phyloP scores from a whole-genome alignment of 1,140 invertebrate species.

The Drosophila kohkoa region DNA sequence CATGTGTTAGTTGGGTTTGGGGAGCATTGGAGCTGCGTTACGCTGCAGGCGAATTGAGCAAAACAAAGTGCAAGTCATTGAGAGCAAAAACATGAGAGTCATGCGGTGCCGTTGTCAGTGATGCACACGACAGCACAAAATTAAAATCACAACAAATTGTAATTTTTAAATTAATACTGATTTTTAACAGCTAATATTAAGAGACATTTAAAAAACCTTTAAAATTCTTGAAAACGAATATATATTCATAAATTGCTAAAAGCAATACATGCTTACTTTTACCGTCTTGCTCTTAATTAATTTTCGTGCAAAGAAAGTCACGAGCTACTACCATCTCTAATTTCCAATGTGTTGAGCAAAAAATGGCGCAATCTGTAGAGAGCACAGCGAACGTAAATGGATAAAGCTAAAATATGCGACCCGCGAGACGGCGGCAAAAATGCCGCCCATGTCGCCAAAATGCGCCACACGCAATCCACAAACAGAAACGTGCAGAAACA shows the following conservation, averaged over 20 bases:
- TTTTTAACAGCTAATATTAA: background rate
- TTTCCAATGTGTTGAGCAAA: conserved; percentile 44
- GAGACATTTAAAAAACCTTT: background rate
- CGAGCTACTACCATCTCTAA: conserved; percentile 29
- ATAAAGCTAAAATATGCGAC: conserved; percentile 74
- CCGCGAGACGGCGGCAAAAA: conserved; percentile 64
- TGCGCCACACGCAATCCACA: conserved; percentile 69
- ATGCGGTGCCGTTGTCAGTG: conserved; percentile 36
- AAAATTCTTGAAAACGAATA: background rate
- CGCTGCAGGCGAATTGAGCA: conserved; percentile 73
- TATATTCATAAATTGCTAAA: background rate
- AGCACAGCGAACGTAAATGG: conserved; percentile 61
- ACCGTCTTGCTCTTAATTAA: background rate
- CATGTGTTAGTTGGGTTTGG: conserved; percentile 35
- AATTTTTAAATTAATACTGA: background rate
- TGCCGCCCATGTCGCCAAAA: conserved; percentile 81
- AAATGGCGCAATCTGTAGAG: conserved; percentile 74
- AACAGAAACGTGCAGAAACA: conserved; percentile 45
- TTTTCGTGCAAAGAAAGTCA: conserved; percentile 3
- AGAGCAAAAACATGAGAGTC: conserved; percentile 74
- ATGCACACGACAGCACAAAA: conserved; percentile 12
- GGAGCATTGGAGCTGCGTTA: conserved; percentile 66
- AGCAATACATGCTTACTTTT: background rate
- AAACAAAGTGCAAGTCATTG: conserved; percentile 79
- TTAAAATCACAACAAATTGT: background rate